Conservation (phyloP, 2,888 invertebrate species). For the Resseliella maxima region DNA sequence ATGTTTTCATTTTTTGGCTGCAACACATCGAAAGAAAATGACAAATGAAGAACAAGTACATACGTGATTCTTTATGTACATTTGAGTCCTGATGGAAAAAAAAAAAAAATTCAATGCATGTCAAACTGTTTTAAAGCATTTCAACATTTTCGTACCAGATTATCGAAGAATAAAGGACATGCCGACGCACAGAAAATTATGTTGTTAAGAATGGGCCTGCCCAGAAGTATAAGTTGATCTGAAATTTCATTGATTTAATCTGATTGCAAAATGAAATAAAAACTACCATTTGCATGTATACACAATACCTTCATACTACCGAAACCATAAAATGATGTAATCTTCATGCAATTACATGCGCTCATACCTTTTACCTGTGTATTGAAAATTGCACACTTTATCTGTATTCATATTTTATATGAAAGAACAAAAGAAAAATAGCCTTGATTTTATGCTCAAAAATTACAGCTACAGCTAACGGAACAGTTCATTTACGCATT, state of each 20-base stretch:
- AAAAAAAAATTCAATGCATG: not conserved
- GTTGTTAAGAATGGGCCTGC: not conserved
- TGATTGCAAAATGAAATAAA: not conserved
- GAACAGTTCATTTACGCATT: not conserved
- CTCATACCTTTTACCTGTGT: no score
- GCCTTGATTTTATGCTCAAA: not conserved
- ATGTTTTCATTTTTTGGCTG: not conserved
- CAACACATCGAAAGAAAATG: no score
- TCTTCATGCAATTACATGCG: slow-evolving; percentile 31
- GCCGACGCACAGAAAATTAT: not conserved
- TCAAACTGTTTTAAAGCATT: not conserved
- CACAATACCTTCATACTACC: slow-evolving; percentile 20
- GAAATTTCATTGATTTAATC: slow-evolving; percentile 39
- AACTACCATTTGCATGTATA: slow-evolving; percentile 47
- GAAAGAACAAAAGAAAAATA: not conserved
- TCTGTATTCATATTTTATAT: not conserved
- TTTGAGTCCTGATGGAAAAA: not conserved
- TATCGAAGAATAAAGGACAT: slow-evolving; percentile 34
- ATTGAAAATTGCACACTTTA: no score
- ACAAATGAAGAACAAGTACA: slow-evolving; percentile 50
- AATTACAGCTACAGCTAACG: not conserved
- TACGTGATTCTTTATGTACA: not conserved
- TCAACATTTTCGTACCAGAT: not conserved
- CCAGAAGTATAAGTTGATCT: not conserved
- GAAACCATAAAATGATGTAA: slow-evolving; percentile 41